Evolutionary conservation across 2,113 vertebrate genomes (phyloP).

Genomic region (Solenodon paradoxus): DNA sequence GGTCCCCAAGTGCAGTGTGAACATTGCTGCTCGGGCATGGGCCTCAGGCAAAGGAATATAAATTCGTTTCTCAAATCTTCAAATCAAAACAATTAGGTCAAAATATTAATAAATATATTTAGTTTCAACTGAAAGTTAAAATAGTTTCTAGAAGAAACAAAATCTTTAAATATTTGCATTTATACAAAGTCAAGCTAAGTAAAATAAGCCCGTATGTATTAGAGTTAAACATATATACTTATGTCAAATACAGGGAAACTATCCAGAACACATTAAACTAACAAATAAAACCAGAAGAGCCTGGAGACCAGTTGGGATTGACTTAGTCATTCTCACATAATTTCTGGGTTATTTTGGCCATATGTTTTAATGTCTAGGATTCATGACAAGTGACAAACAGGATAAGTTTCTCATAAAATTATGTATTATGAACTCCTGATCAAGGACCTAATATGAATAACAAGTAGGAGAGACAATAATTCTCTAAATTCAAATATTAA

Average conservation of each 20-base stretch:
- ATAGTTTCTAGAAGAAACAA: constrained; percentile 25
- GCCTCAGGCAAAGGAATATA: constrained; percentile 98
- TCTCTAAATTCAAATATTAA: background rate
- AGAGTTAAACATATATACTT: background rate
- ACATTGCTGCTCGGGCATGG: constrained; percentile 94
- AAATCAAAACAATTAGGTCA: constrained; percentile 32
- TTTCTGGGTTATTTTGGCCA: background rate
- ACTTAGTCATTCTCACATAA: background rate
- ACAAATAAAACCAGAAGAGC: background rate
- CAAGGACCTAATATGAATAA: background rate
- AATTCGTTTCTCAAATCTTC: constrained; percentile 98
- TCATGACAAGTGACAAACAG: background rate
- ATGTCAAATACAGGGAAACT: background rate
- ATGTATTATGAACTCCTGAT: background rate
- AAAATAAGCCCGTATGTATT: background rate
- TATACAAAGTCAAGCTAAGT: background rate
- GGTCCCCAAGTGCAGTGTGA: constrained; percentile 93
- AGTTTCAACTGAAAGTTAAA: constrained; percentile 23
- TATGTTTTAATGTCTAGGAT: background rate
- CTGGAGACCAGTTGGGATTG: background rate
- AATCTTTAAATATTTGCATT: background rate
- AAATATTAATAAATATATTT: background rate
- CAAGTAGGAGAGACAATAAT: background rate
- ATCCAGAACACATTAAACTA: background rate
- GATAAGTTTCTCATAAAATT: background rate